These are phyloP conservation scores for Halcyon chelicuti DNA, from an alignment of 2,797 vertebrate genomes.

Conservation along the genomic window DNA sequence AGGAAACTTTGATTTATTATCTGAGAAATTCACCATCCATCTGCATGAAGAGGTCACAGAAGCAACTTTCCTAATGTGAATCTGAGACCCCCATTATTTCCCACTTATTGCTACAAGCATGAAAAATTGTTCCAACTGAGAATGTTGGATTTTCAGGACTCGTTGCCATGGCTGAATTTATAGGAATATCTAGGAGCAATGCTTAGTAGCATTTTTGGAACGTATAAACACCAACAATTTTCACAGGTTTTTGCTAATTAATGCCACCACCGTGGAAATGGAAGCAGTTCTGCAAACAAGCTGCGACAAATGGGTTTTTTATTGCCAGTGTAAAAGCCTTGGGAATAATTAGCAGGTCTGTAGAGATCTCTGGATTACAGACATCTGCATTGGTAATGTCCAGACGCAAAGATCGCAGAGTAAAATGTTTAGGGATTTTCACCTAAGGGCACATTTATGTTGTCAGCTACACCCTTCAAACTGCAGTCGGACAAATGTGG, in stretches of 20 bases:
- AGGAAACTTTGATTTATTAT: slow-evolving; percentile 73
- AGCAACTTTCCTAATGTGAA: slow-evolving; percentile 65
- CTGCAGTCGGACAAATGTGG: slow-evolving; percentile 82
- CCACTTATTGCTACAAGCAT: slow-evolving; percentile 67
- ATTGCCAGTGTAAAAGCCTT: slow-evolving; percentile 76
- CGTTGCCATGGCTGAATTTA: slow-evolving; percentile 60
- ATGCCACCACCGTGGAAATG: slow-evolving; percentile 79
- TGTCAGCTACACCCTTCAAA: slow-evolving; percentile 82
- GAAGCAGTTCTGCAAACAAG: slow-evolving; percentile 75
- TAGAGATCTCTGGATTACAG: slow-evolving; percentile 77
- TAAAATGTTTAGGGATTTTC: slow-evolving; percentile 75
- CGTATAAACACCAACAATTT: slow-evolving; percentile 74
- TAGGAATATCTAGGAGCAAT: slow-evolving; percentile 66
- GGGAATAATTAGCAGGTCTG: slow-evolving; percentile 79
- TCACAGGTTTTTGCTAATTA: slow-evolving; percentile 82
- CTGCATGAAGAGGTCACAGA: slow-evolving; percentile 64
- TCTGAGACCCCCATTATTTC: slow-evolving; percentile 68
- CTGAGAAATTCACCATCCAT: slow-evolving; percentile 75
- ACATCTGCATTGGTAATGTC: slow-evolving; percentile 77
- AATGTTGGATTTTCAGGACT: slow-evolving; percentile 54
- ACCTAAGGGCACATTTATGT: slow-evolving; percentile 82
- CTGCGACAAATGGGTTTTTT: slow-evolving; percentile 80
- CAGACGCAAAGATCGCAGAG: slow-evolving; percentile 66
- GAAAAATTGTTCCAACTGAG: slow-evolving; percentile 68
- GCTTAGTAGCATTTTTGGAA: slow-evolving; percentile 16